Base-by-base conservation (phyloP, 2,888 invertebrate species). In the Lochmaea crataegi region DNA sequence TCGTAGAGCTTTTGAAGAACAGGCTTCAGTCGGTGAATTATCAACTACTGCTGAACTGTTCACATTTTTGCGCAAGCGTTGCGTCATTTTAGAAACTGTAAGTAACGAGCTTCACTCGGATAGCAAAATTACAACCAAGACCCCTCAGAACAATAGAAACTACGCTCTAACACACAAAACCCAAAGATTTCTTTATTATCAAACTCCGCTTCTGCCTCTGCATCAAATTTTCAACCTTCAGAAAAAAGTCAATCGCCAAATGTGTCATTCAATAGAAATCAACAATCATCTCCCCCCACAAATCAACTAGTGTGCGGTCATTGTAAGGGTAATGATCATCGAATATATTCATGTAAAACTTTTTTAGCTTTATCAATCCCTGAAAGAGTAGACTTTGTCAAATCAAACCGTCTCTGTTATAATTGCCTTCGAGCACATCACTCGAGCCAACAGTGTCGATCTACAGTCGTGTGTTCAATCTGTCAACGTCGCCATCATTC, bases 401-500 rank as follows among this genome's bases (percentile, higher is more conserved):
- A 57, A 57, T 57, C 57, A 26, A 57, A 57, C 26, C 18, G 26
- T 22, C 18, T 57, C 3, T 22, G 57, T 57, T 57, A 26, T 57
- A 26, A 26, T 57, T 57, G 18, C 57, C 14, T 57, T 18, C 22
- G 57, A n/a, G 4, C 4, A 22, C 22, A 22, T 22, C 22, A 22
- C 22, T 22, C 22, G 22, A 22, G 22, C 22, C 22, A 48, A 51
- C 51, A 51, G 51, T 51, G 51, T 7, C 14, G 51, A 51, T 51
- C n/a, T 51, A 51, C 51, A 51, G 51, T 51, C 51, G 51, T 7
- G 4, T 51, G 51, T 51, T 51, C 51, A 51, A 51, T 51, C 3
- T 51, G 51, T 51, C 51, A 51, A 51, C 51, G 51, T 51, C 51
- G 51, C 51, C 51, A 51, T 51, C 51, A 51, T 51, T 51, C 51